A percentile compares a stretch with the other conserved stretches of the same genome.
Conservation (phyloP, 2,113 vertebrate genomes). For the Myodes glareolus region DNA sequence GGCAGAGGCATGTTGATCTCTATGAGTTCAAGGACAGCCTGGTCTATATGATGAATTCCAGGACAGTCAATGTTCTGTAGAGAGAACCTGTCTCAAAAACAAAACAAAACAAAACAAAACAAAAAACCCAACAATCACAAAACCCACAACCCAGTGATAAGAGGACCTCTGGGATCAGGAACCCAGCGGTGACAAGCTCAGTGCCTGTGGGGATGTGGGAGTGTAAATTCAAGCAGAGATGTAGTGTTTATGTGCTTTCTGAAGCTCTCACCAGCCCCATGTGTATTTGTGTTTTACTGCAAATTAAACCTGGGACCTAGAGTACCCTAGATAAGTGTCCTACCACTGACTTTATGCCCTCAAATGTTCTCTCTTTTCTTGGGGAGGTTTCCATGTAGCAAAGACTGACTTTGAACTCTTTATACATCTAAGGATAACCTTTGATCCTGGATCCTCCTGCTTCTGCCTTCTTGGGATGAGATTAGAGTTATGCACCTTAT, state of each 20-base stretch:
- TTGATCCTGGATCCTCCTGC: background rate
- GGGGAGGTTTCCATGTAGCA: background rate
- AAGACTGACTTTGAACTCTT: background rate
- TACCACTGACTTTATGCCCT: background rate
- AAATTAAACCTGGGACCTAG: background rate
- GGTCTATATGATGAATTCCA: background rate
- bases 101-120: too few relatives aligned
- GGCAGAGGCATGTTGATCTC: background rate
- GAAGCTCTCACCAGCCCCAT: background rate
- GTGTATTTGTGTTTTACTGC: background rate
- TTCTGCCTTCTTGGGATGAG: background rate
- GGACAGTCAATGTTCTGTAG: background rate
- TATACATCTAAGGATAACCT: background rate
- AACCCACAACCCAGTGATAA: background rate
- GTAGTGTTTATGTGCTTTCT: background rate
- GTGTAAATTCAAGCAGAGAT: slow-evolving; percentile 1
- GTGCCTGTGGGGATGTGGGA: background rate
- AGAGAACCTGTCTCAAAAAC: background rate
- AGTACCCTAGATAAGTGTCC: background rate
- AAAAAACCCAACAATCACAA: background rate
- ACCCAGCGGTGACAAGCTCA: background rate
- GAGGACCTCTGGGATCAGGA: background rate
- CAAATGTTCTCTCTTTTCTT: background rate
- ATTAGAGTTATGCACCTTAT: background rate
- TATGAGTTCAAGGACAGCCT: background rate